phyloP scores from a whole-genome alignment of 2,797 vertebrate genomes.

The Pseudochromis fuscus region DNA sequence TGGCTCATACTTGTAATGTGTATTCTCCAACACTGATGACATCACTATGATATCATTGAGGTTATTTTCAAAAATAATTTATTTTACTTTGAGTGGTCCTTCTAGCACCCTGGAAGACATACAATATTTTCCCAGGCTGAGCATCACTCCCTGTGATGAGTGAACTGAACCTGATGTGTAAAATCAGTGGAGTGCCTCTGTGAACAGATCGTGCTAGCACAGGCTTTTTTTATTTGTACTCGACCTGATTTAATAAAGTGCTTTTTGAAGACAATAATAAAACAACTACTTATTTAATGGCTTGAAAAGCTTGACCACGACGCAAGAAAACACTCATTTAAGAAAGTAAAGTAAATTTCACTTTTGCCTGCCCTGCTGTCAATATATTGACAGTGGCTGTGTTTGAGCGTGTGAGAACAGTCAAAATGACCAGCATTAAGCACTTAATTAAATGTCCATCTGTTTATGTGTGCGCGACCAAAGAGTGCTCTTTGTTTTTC shows the following conservation, averaged over 20 bases:
- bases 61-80: neutral
- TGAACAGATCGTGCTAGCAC: neutral
- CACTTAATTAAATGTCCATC: slow-evolving; percentile 37
- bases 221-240: neutral
- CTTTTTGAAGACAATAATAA: neutral
- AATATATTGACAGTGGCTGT: neutral
- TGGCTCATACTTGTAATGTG: neutral
- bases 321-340: neutral
- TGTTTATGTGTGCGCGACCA: slow-evolving; percentile 26
- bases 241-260: slow-evolving; percentile 2
- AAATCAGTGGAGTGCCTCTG: neutral
- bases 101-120: neutral
- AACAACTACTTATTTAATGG: neutral
- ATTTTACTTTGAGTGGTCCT: no score
- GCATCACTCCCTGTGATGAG: neutral
- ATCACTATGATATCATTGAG: neutral
- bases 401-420: slow-evolving; percentile 14
- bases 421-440: slow-evolving; percentile 2
- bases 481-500: slow-evolving; percentile 26
- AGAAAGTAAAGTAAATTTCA: slow-evolving; percentile 4
- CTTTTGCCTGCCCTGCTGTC: slow-evolving; percentile 4
- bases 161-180: neutral
- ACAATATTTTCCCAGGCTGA: neutral
- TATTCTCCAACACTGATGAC: neutral
- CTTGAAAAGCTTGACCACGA: neutral